Conservation (phyloP, 2,797 vertebrate species). For the Limnodromus scolopaceus region DNA sequence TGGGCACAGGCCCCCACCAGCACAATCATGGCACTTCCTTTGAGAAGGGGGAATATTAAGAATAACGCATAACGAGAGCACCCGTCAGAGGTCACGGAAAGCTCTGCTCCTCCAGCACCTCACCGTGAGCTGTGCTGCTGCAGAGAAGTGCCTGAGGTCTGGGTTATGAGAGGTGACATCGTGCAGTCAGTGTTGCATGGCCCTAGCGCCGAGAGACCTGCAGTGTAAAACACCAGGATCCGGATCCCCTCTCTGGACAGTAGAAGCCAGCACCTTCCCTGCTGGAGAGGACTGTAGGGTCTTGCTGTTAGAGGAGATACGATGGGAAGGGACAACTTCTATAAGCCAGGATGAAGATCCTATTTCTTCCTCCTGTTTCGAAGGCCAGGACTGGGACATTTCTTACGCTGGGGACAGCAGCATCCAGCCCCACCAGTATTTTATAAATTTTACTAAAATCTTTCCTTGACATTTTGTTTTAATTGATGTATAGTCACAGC, state of each 20-base stretch:
- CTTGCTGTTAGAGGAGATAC: background rate
- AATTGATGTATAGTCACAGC: background rate
- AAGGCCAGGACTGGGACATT: background rate
- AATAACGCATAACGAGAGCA: fast-evolving
- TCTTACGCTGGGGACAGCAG: background rate
- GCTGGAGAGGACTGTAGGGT: background rate
- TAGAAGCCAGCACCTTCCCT: background rate
- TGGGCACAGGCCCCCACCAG: background rate
- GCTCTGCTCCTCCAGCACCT: background rate
- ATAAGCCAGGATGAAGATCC: background rate
- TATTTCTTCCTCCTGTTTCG: background rate
- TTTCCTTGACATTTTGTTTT: background rate
- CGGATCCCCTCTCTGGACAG: background rate
- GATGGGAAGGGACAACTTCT: background rate
- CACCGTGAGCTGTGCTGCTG: background rate
- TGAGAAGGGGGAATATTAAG: background rate
- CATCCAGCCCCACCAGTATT: background rate
- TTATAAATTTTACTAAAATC: background rate
- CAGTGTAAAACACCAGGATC: background rate
- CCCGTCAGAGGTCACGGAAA: background rate
- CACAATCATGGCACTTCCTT: fast-evolving
- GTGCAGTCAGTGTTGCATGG: background rate
- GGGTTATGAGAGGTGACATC: background rate
- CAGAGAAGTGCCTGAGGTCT: background rate
- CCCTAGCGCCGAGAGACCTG: background rate